Percentiles rank a stretch among this genome's conserved stretches.
Conservation (phyloP, 1,140 invertebrate genomes). For the Bemisia tabaci region DNA sequence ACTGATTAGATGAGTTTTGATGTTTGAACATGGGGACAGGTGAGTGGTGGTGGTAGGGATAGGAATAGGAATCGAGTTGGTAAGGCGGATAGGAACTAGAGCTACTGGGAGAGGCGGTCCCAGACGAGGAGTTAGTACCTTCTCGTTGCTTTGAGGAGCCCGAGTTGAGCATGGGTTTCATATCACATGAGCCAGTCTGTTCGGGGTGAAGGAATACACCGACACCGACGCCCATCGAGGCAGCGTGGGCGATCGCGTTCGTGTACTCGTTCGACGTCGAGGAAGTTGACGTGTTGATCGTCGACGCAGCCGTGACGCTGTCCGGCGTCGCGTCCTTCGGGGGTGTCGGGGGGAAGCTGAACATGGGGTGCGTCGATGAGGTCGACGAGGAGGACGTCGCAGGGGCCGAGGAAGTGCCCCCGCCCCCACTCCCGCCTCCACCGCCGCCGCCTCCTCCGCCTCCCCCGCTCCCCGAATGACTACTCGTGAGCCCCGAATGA, state of each 20-base stretch:
- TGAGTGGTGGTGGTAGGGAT: slow-evolving; percentile 14
- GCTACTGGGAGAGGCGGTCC: slow-evolving; percentile 17
- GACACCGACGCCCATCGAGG: slow-evolving; percentile 22
- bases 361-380: slow-evolving; percentile 19
- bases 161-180: slow-evolving; percentile 20
- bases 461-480: slow-evolving; percentile 10
- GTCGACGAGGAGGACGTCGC: slow-evolving; percentile 3
- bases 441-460: slow-evolving; percentile 8
- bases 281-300: slow-evolving; percentile 16
- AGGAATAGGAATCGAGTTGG: slow-evolving; percentile 12
- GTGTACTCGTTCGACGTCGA: slow-evolving; percentile 18
- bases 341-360: slow-evolving; percentile 23
- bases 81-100: slow-evolving; percentile 10
- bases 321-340: slow-evolving; percentile 23
- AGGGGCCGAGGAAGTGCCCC: slow-evolving; percentile 10
- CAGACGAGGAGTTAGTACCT: slow-evolving; percentile 20
- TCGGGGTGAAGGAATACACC: slow-evolving; percentile 23
- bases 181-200: slow-evolving; percentile 18
- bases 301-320: slow-evolving; percentile 18
- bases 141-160: slow-evolving; percentile 22
- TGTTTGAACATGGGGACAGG: slow-evolving; percentile 12
- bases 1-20: slow-evolving; percentile 15
- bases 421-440: slow-evolving; percentile 4
- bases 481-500: slow-evolving; percentile 7
- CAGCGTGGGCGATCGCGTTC: slow-evolving; percentile 19